Evolutionary conservation across 2,888 invertebrate genomes (phyloP), one percentile per base, ranked within the genome.

Genomic region (Phalera bucephala): DNA sequence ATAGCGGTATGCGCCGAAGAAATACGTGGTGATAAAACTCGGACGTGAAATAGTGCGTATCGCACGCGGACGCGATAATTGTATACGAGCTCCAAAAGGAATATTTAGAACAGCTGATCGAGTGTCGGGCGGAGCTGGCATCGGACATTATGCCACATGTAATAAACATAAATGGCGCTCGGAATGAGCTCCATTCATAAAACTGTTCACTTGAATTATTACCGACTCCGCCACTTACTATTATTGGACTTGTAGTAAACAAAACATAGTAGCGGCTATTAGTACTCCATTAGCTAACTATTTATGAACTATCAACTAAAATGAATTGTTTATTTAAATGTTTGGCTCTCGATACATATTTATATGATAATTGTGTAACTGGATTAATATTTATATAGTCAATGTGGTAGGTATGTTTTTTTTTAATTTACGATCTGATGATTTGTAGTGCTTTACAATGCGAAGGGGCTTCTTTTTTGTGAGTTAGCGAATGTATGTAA

Each of bases 131-230:
- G 28, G 33, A 36, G 41, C 47, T 51, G 44, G 52, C 59, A 52
- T 50, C 59, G 44, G 48, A 57, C 58, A 65, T 65, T 58, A 62
- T 58, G 58, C 57, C 63, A 65, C 69, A 59, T 69, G 69, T 65
- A 71, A 75, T 72, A 78, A 75, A 77, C 77, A 70, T 71, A 71
- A 70, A 68, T 56, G 66, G 55, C 63, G 56, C 57, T 61, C 63
- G 58, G 48, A 51, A 46, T 48, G 52, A 51, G 64, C 56, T 54
- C 64, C 83, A 82, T 82, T 83, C 80, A 81, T 74, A 75, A 79
- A 72, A 66, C 58, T 56, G 64, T 51, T 47, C 54, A 66, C 67
- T 69, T 69, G 74, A 80, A 67, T 80, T 74, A 81, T 75, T 71
- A 64, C 70, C 45, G 41, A 36, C 32, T 29, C 39, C 57, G 52